Percentiles rank a stretch among this genome's conserved stretches.
phyloP scores from a whole-genome alignment of 2,797 vertebrate species.

The Peromyscus melanophrys region DNA sequence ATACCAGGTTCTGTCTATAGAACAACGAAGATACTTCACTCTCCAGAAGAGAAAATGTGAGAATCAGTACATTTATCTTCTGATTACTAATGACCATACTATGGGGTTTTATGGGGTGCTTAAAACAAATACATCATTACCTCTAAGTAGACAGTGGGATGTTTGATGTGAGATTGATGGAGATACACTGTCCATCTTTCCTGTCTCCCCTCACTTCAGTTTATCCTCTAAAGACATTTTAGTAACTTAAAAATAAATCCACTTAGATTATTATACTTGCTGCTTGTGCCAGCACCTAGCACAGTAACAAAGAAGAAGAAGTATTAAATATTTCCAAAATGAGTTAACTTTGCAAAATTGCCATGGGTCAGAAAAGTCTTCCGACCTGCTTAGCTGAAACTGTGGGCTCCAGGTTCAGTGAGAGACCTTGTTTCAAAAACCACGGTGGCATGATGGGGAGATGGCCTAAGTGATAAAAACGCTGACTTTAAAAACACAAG shows the following conservation, averaged over 20 bases:
- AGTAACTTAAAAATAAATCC: background rate
- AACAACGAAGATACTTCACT: background rate
- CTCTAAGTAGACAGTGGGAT: background rate
- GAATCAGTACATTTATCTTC: background rate
- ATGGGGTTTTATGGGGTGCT: background rate
- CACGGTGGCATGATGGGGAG: no score
- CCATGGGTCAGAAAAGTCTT: slow-evolving; percentile 1
- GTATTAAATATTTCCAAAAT: slow-evolving; percentile 35
- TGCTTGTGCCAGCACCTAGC: background rate
- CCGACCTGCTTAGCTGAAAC: background rate
- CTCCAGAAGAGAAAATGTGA: background rate
- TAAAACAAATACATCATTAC: slow-evolving; percentile 13
- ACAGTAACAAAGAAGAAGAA: background rate
- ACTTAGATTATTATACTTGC: background rate
- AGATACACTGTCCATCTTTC: background rate
- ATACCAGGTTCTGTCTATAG: background rate
- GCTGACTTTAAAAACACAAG: background rate
- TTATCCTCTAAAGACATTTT: background rate
- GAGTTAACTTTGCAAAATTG: slow-evolving; percentile 45
- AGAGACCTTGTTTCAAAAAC: background rate
- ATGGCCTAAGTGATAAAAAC: background rate
- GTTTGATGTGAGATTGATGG: background rate
- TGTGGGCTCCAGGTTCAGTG: background rate
- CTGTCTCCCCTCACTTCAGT: background rate
- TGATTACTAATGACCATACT: background rate